Base-by-base conservation (phyloP, 2,113 vertebrate species). In the Trogon surrucura region DNA sequence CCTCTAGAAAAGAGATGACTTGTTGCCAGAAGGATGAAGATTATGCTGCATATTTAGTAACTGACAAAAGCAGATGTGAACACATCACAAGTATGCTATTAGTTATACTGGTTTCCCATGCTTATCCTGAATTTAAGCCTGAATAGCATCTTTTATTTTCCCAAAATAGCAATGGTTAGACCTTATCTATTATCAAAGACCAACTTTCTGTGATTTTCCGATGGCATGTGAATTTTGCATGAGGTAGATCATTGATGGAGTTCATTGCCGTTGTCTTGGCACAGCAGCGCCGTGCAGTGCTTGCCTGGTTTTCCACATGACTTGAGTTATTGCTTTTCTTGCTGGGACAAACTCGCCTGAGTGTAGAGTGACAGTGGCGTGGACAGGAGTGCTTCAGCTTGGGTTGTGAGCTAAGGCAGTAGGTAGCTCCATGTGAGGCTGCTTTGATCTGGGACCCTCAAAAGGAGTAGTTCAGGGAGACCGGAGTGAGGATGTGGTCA, bases 351-450 rank as follows among this genome's bases (percentile, higher is more conserved):
- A 0, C 15, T n/a, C 1, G 0, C 18, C 25, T 60, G 30, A 11
- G 16, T 1, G 0, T 47, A 34, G 9, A 18, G 17, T 19, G 50
- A 25, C 2, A 3, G 56, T 38, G 57, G 29, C 36, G 2, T 5
- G 20, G 38, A 29, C n/a, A 25, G 51, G 45, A 54, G 27, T 27
- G 21, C n/a, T 77, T 64, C 50, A 38, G 64, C 44, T 45, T 51
- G 7, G 26, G 36, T 45, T 70, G 50, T 0, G 0, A 65, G 36
- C 22, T 58, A 10, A 11, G 6, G 11, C 2, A 2, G 21, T 36
- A 38, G 48, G 4, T 47, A 51, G 32, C 15, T 47, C 27, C 7
- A 3, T 11, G 14, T 18, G 34, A 50, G 41, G 16, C 18, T 62
- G 26, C 56, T 56, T 50, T 34, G 48, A 15, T 62, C 6, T 11